These are phyloP conservation scores for Bombus pyrosoma DNA, from an alignment of 1,140 invertebrate genomes.

Conservation along the genomic window DNA sequence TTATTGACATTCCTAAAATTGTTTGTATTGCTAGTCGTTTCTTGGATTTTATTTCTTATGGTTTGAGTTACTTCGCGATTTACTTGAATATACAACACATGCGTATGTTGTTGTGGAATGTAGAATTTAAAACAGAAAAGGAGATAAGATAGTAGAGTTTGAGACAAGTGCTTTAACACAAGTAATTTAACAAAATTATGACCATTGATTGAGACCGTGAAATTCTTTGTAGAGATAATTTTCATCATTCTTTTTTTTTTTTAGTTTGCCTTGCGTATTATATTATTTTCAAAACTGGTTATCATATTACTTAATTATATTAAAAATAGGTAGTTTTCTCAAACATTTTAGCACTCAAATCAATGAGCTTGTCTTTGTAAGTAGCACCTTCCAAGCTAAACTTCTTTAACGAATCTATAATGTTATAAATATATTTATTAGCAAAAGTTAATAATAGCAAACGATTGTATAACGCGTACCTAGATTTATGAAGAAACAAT, in stretches of 20 bases:
- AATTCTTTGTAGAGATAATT: not conserved
- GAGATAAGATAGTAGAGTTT: no score
- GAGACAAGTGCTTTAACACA: not conserved
- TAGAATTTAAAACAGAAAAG: no score
- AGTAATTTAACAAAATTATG: not conserved
- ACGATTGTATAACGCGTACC: not conserved
- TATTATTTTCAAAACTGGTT: not conserved
- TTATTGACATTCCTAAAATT: no score
- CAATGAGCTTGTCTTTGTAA: not conserved
- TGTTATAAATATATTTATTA: not conserved
- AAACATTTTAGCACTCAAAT: not conserved
- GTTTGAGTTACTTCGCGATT: no score
- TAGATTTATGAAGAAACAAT: no score
- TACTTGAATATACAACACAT: no score
- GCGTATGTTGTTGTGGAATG: no score
- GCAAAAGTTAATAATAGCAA: not conserved
- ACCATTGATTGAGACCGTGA: not conserved
- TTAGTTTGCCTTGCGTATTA: not conserved
- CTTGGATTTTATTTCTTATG: no score
- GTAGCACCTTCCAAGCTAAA: not conserved
- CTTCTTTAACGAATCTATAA: not conserved
- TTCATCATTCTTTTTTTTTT: no score
- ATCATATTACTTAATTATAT: not conserved
- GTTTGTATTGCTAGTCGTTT: no score
- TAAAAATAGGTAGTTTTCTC: not conserved